Base-by-base conservation (phyloP, 2,113 vertebrate genomes). In the Cavia aperea region DNA sequence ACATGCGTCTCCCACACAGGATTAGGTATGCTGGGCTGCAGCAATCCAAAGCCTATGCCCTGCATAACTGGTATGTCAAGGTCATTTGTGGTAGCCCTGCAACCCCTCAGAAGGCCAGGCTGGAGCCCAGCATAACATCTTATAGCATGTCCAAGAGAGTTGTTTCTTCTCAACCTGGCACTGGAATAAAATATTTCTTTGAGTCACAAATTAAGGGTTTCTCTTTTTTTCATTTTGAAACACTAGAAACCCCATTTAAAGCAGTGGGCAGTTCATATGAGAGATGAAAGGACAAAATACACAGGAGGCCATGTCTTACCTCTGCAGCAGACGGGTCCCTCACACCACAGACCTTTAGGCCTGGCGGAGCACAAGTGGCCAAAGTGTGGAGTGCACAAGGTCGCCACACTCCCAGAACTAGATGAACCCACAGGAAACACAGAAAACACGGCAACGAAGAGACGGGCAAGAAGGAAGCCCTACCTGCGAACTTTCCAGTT, bases 401-500 rank as follows among this genome's bases (percentile, higher is more conserved):
- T 24, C 54, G 63, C 78, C 18, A 8, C 0, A 0, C 5, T 56
- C n/a, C 60, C 18, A 29, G 39, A 51, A 15, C 33, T 19, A 15
- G 0, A 3, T 5, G 19, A 1, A 26, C 15, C 65, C 65, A 4
- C 24, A 23, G 82, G 54, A 72, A 31, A 72, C 36, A 21, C 66
- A 43, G 5, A 66, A 18, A 43, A 36, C 51, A 78, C 29, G 29
- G 63, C 39, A 10, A 19, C 51, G 13, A 4, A 18, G 21, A 46
- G 58, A 10, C 33, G 12, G 36, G 24, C 4, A 8, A 56, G 5
- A 84, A 62, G 3, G 58, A 15, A 0, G 0, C 46, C 90, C 94
- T 84, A 98, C 98, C 98, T 97, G 91, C 91, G 94, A 19, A 97
- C 54, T 72, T 78, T 83, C 97, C 97, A 98, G 91, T 92, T 96